Conservation (phyloP, 2,888 invertebrate genomes). For the Pyrrhia umbra region DNA sequence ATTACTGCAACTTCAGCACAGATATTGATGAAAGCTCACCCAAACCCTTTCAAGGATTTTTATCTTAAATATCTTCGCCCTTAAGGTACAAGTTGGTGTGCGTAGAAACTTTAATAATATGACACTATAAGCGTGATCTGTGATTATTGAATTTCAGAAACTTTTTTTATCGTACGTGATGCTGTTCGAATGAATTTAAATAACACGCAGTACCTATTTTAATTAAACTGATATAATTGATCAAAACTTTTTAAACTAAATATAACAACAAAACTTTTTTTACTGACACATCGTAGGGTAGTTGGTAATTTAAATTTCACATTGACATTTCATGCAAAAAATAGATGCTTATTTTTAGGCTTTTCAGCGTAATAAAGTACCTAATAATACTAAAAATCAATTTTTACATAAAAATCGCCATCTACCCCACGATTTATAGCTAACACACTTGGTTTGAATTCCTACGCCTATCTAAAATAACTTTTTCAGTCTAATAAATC, state of each 20-base stretch:
- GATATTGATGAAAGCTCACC: not conserved
- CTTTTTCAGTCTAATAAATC: conserved; percentile 32
- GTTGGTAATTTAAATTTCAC: too few species aligned
- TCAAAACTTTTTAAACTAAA: conserved; percentile 11
- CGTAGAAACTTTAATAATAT: conserved; percentile 42
- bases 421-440: conserved; percentile 36
- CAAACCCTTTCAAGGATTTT: conserved; percentile 15
- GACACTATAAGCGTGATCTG: conserved; percentile 66
- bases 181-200: conserved; percentile 33
- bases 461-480: conserved; percentile 9
- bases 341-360: too few species aligned
- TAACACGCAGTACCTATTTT: conserved; percentile 18
- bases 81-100: conserved; percentile 42
- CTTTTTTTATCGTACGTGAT: conserved; percentile 32
- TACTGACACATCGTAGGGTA: conserved; percentile 23
- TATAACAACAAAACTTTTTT: not conserved
- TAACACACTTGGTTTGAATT: conserved; percentile 3
- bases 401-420: not conserved
- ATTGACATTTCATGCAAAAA: too few species aligned
- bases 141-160: conserved; percentile 64
- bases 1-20: too few species aligned
- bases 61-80: not conserved
- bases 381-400: too few species aligned
- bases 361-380: too few species aligned
- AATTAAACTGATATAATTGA: conserved; percentile 23